Percentiles rank a stretch among this genome's conserved stretches.
Evolutionary conservation across 1,140 invertebrate species (phyloP).

Genomic region (Pseudomyrmex concolor): DNA sequence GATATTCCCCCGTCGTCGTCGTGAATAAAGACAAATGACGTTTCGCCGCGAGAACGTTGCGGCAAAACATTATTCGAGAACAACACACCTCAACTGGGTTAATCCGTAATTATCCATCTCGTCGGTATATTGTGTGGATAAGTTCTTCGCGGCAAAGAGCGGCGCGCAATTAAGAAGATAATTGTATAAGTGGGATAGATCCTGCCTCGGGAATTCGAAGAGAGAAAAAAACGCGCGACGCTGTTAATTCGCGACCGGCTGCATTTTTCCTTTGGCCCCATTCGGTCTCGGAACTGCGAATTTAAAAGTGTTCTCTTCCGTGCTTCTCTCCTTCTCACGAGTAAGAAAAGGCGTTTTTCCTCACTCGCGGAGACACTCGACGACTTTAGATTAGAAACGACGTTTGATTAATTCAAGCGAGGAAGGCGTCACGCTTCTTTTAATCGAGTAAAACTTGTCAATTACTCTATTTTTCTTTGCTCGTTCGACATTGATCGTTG

Average conservation of each 20-base stretch:
- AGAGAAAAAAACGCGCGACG: constrained; percentile 16
- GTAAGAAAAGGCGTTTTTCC: constrained; percentile 38
- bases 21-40: constrained; percentile 48
- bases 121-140: constrained; percentile 65
- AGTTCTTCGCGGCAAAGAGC: constrained; percentile 52
- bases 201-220: constrained; percentile 22
- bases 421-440: constrained; percentile 12
- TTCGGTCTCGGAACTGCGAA: constrained; percentile 39
- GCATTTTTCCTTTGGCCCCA: constrained; percentile 49
- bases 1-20: constrained; percentile 4
- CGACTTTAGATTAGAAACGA: constrained; percentile 53
- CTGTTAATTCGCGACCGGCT: constrained; percentile 51
- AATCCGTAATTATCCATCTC: constrained; percentile 76
- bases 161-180: constrained; percentile 60
- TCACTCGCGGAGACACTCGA: constrained; percentile 1
- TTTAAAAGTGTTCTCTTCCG: constrained; percentile 40
- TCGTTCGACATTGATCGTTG: constrained; percentile 17
- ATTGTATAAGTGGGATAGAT: constrained; percentile 53
- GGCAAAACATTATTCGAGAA: constrained; percentile 36
- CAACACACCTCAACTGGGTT: constrained; percentile 65
- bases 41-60: not conserved
- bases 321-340: too few species aligned
- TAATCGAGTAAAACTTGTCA: constrained; percentile 49
- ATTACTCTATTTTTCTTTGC: constrained; percentile 36
- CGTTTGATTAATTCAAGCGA: constrained; percentile 54